phyloP scores from a whole-genome alignment of 2,888 invertebrate genomes.

The Seladonia tumulorum region DNA sequence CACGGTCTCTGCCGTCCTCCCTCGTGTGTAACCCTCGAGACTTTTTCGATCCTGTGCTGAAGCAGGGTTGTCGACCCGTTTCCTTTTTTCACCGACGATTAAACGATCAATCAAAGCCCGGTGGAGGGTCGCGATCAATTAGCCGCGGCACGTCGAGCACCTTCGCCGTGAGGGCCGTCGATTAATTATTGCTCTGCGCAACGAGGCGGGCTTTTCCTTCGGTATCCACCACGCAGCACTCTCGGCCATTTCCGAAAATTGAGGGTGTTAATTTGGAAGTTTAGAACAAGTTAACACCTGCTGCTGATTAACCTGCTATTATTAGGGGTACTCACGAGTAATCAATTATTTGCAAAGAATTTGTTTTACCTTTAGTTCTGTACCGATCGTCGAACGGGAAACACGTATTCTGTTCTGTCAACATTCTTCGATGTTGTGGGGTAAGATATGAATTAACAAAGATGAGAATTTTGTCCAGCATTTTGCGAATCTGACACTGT shows the following conservation, averaged over 20 bases:
- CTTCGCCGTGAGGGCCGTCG: slow-evolving; percentile 60
- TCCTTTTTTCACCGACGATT: slow-evolving; percentile 66
- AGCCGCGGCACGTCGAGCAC: slow-evolving; percentile 73
- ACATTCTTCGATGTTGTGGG: background rate
- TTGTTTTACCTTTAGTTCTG: no score
- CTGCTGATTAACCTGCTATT: no score
- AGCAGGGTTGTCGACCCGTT: background rate
- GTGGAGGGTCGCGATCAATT: slow-evolving; percentile 77
- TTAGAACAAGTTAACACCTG: background rate
- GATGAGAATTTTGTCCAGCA: background rate
- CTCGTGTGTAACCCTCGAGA: background rate
- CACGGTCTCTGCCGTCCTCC: slow-evolving; percentile 13
- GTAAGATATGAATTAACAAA: background rate
- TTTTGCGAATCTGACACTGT: background rate
- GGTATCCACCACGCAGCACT: background rate
- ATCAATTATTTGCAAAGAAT: no score
- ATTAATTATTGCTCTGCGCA: slow-evolving; percentile 77
- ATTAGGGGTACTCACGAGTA: no score
- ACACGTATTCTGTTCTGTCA: no score
- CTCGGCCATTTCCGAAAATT: background rate
- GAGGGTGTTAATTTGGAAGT: background rate
- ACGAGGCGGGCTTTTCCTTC: background rate
- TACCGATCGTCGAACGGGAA: no score
- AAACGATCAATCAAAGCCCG: slow-evolving; percentile 76
- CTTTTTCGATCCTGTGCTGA: slow-evolving; percentile 2